A percentile compares a stretch with the other conserved stretches of the same genome.
phyloP scores from a whole-genome alignment of 2,797 vertebrate genomes.

The Danio albolineatus region DNA sequence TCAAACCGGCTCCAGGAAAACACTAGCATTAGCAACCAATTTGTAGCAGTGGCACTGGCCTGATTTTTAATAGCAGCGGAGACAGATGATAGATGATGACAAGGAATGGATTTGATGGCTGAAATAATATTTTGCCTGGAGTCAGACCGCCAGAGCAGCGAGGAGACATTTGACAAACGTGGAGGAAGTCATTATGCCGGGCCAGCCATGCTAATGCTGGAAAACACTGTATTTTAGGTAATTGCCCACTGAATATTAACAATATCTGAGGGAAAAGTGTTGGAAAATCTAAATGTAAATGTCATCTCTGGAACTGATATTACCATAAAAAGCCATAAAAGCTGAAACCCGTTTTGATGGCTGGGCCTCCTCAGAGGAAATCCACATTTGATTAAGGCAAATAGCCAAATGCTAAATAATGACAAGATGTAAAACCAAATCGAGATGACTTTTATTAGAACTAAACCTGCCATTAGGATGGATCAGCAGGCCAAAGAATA shows the following conservation, averaged over 20 bases:
- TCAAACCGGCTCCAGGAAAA: conserved; percentile 39
- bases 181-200: background rate
- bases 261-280: background rate
- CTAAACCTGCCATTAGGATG: background rate
- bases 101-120: conserved; percentile 47
- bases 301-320: background rate
- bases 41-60: conserved; percentile 55
- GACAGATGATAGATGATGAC: conserved; percentile 62
- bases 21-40: conserved; percentile 58
- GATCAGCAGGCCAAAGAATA: background rate
- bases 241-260: background rate
- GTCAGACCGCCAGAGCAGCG: conserved; percentile 1
- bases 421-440: background rate
- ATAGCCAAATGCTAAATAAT: background rate
- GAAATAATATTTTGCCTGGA: conserved; percentile 38
- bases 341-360: background rate
- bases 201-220: conserved; percentile 1
- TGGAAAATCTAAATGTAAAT: conserved; percentile 27
- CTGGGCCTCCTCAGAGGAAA: background rate
- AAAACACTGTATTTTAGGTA: background rate
- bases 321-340: conserved; percentile 14
- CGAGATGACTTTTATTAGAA: background rate
- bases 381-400: background rate
- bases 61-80: conserved; percentile 58
- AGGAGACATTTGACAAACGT: conserved; percentile 23